Evolutionary conservation across 2,113 vertebrate species (phyloP).

Genomic region (Chaetura pelagica): DNA sequence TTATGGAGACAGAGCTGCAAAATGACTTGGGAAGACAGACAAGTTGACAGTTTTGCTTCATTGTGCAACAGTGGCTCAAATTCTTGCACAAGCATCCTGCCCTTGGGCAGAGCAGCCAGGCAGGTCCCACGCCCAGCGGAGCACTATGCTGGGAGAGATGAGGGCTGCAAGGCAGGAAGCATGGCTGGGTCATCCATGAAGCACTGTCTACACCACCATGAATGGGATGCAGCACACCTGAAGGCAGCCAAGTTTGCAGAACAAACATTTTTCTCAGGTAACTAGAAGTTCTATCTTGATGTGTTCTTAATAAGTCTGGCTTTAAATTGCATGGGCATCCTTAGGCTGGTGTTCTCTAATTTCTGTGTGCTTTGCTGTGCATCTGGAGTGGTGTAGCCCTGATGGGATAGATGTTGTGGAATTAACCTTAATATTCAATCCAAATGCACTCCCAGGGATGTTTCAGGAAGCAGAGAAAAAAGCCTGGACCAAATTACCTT

Average conservation of each 20-base stretch:
- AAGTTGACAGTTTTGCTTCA: not conserved
- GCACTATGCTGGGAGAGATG: rapidly evolving
- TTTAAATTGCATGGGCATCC: rapidly evolving
- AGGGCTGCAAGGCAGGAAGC: not conserved
- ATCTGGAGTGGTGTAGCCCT: not conserved
- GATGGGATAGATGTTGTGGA: not conserved
- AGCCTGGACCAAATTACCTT: not conserved
- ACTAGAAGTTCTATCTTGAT: not conserved
- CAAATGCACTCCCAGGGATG: not conserved
- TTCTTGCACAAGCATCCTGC: not conserved
- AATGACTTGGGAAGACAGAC: not conserved
- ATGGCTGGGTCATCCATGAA: not conserved
- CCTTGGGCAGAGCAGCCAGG: not conserved
- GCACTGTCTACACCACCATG: rapidly evolving
- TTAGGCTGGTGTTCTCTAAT: not conserved
- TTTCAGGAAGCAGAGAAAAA: not conserved
- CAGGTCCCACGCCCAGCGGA: rapidly evolving
- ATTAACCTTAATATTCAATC: not conserved
- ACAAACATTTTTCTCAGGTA: not conserved
- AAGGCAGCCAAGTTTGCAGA: not conserved
- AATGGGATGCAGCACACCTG: not conserved
- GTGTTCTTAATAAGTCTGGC: not conserved
- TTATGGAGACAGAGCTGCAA: rapidly evolving
- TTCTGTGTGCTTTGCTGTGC: not conserved
- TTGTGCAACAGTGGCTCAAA: not conserved